phyloP scores from a whole-genome alignment of 2,888 invertebrate genomes.

The Adineta ricciae region DNA sequence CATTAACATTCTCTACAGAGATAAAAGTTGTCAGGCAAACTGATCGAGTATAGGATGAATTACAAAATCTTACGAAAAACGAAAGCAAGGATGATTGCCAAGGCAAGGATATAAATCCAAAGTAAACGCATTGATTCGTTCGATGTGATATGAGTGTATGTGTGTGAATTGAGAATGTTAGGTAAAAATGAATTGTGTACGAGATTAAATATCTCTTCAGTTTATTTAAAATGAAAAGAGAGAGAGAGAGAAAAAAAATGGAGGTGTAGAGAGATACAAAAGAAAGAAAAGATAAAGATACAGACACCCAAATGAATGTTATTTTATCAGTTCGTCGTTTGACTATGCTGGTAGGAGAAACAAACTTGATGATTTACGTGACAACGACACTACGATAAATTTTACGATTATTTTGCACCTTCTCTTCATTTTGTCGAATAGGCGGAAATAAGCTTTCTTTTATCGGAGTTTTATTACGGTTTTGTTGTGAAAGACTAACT shows the following conservation, averaged over 20 bases:
- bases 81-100: background rate
- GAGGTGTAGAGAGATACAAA: too few species aligned
- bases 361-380: background rate
- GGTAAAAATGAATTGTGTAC: background rate
- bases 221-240: background rate
- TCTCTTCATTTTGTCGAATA: conserved; percentile 13
- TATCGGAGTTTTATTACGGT: background rate
- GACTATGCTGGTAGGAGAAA: background rate
- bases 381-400: conserved; percentile 5
- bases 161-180: background rate
- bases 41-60: background rate
- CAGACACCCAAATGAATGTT: background rate
- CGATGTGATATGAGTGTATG: background rate
- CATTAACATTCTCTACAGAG: background rate
- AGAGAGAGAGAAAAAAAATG: background rate
- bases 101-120: background rate
- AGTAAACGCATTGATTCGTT: background rate
- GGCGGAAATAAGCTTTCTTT: conserved; percentile 11
- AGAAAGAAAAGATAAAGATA: background rate
- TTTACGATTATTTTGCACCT: background rate
- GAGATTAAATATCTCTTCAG: conserved; percentile 5
- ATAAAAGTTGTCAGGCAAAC: background rate
- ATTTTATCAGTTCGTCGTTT: background rate
- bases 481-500: background rate
- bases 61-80: background rate